Evolutionary conservation across 2,113 vertebrate species (phyloP), one percentile per base, ranked within the genome.

Genomic region (Excalfactoria chinensis): DNA sequence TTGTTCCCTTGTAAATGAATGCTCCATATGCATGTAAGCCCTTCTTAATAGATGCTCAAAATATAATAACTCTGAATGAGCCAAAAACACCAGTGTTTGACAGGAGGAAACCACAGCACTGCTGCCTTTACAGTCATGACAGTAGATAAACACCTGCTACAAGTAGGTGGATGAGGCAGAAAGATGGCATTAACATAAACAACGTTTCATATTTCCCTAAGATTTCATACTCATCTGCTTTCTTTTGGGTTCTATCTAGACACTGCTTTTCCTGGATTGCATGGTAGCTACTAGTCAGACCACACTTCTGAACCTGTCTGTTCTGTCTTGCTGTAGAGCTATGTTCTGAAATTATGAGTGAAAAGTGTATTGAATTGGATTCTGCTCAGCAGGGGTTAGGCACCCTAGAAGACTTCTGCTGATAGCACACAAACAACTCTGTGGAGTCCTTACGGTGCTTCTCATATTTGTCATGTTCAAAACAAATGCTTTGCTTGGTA

Each of bases 401-500:
- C 17, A 40, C 6, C 43, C 53, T 56, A 56, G 66, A 88, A 35
- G 51, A 11, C 13, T 16, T 75, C 37, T 73, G 72, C 49, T 59
- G 11, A 84, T 9, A 62, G 40, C 23, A 49, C n/a, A 48, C 40
- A 44, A 15, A 21, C 16, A 12, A 1, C 7, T 40, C 22, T 22
- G 11, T 55, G 34, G 19, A 67, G 6, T 8, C 69, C 7, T 51
- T 89, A 15, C 48, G 16, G 18, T 79, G 13, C 6, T 79, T 81
- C 23, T 67, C 0, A 0, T 49, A 35, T n/a, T 49, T 9, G 13
- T 10, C 19, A 18, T 43, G 2, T 23, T 84, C 48, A 48, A 84
- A 93, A 75, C 55, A 53, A 86, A 92, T 66, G 8, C 4, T 62
- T 44, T 75, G 4, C n/a, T 80, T 81, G 11, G 34, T 73, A 19